Evolutionary conservation across 2,797 vertebrate genomes (phyloP).

Genomic region (Orestias chungarensis): DNA sequence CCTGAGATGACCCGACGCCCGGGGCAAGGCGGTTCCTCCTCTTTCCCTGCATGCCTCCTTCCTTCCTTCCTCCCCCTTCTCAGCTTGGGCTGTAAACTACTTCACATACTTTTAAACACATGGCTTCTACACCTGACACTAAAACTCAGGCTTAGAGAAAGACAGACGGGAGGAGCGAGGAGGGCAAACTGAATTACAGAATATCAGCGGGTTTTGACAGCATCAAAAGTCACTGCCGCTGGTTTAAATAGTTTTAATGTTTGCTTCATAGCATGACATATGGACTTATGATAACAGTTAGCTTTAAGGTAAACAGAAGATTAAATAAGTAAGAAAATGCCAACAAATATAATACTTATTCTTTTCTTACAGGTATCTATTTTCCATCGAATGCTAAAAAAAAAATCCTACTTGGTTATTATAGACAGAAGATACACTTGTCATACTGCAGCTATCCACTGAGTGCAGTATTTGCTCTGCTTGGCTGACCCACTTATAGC

Average conservation of each 20-base stretch:
- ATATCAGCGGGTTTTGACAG: constrained; percentile 13
- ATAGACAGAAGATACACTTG: background rate
- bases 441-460: constrained; percentile 41
- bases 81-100: constrained; percentile 60
- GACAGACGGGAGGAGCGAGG: constrained; percentile 29
- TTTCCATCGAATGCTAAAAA: background rate
- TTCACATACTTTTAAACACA: constrained; percentile 67
- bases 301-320: background rate
- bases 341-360: background rate
- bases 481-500: constrained; percentile 68
- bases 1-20: constrained; percentile 75
- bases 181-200: background rate
- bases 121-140: constrained; percentile 68
- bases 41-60: constrained; percentile 34
- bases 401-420: background rate
- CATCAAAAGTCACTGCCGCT: background rate
- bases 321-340: background rate
- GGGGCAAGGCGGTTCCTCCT: constrained; percentile 54
- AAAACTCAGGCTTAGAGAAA: constrained; percentile 41
- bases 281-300: background rate
- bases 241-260: background rate
- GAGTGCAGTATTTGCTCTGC: constrained; percentile 25
- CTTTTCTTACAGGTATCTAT: background rate
- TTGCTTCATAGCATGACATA: constrained; percentile 1
- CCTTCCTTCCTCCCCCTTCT: constrained; percentile 39